Percentiles rank a stretch among this genome's conserved stretches.
phyloP scores from a whole-genome alignment of 2,797 vertebrate species.

The Urocyon cinereoargenteus region DNA sequence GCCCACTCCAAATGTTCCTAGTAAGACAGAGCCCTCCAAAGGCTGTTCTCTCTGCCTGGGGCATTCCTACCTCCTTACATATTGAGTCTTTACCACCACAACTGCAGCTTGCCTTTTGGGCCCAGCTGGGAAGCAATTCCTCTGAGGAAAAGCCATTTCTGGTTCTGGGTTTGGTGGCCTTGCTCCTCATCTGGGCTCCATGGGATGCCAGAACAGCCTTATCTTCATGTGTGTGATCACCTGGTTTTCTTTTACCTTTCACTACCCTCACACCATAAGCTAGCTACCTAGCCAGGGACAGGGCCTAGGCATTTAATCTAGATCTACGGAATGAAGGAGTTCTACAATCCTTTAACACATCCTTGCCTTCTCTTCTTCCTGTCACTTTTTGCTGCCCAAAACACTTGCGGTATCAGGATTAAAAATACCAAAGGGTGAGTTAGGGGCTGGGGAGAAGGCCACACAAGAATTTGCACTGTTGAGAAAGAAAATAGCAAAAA shows the following conservation, averaged over 20 bases:
- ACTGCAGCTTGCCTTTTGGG: neutral
- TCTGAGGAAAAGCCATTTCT: neutral
- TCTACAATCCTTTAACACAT: neutral
- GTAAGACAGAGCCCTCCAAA: neutral
- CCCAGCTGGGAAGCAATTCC: neutral
- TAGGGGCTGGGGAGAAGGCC: neutral
- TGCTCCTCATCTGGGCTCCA: neutral
- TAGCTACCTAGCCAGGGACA: neutral
- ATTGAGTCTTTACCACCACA: neutral
- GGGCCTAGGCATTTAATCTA: neutral
- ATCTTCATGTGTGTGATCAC: neutral
- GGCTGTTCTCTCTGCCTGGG: fast-evolving
- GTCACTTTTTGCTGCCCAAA: neutral
- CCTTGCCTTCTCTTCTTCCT: neutral
- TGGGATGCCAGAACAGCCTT: fast-evolving
- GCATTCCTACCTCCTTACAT: neutral
- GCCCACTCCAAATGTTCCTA: no score
- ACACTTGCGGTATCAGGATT: neutral
- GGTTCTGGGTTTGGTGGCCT: neutral
- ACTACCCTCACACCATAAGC: neutral
- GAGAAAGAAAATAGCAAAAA: neutral
- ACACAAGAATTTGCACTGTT: fast-evolving
- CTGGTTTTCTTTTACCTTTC: neutral
- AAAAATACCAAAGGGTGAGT: neutral
- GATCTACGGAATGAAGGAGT: neutral